Evolutionary conservation across 2,888 invertebrate species (phyloP).

Genomic region (Sturmia bella): DNA sequence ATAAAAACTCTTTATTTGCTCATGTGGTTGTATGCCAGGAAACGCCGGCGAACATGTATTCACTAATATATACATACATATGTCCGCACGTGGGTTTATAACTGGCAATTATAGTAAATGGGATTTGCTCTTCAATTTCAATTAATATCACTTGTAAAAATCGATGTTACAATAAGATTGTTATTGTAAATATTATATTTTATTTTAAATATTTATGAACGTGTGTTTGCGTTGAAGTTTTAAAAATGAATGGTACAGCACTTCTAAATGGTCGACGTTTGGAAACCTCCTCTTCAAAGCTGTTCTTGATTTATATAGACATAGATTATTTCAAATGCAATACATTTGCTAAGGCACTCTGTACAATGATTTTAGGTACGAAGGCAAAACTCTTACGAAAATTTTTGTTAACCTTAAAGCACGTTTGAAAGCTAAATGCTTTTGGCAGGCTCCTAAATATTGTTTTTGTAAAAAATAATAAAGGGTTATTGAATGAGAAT

Average conservation of each 20-base stretch:
- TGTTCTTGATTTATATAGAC: too few relatives aligned
- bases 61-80: constrained; percentile 18
- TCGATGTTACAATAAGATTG: constrained; percentile 54
- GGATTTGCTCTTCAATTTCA: constrained; percentile 69
- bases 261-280: too few relatives aligned
- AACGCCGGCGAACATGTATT: background rate
- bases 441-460: background rate
- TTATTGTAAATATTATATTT: background rate
- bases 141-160: constrained; percentile 64
- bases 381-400: background rate
- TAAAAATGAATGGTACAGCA: too few relatives aligned
- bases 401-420: constrained; percentile 11
- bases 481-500: too few relatives aligned
- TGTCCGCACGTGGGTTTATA: constrained; percentile 30
- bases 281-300: too few relatives aligned
- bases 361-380: constrained; percentile 11
- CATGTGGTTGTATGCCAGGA: too few relatives aligned
- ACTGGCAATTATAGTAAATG: constrained; percentile 68
- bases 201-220: too few relatives aligned
- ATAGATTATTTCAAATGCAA: too few relatives aligned
- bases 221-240: too few relatives aligned
- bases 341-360: too few relatives aligned
- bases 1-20: too few relatives aligned
- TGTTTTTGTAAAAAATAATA: background rate
- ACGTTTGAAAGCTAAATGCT: constrained; percentile 6